Percentiles rank a stretch among this genome's conserved stretches.
phyloP scores from a whole-genome alignment of 2,888 invertebrate species.

The Caenorhabditis afra region DNA sequence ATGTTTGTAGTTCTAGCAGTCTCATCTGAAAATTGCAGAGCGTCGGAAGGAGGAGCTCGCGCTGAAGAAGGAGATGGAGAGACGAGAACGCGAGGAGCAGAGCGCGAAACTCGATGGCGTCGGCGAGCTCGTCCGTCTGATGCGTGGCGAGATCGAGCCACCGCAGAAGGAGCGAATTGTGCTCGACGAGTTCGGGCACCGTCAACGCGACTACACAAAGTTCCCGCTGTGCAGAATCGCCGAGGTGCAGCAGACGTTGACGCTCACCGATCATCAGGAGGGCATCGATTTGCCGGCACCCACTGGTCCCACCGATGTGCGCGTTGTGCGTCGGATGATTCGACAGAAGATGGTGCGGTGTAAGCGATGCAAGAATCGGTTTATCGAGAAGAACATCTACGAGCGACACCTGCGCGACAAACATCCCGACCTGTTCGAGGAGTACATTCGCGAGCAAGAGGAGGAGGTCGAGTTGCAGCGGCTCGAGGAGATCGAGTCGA shows the following conservation, averaged over 20 bases:
- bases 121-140: constrained; percentile 9
- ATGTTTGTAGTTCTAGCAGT: no score
- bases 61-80: no score
- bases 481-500: constrained; percentile 75
- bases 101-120: constrained; percentile 24
- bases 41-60: no score
- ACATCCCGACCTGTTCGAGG: constrained; percentile 76
- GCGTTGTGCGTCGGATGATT: constrained; percentile 34
- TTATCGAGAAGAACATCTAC: constrained; percentile 77
- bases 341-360: constrained; percentile 79
- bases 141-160: constrained; percentile 12
- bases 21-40: no score
- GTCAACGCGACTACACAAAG: neutral
- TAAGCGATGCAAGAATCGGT: constrained; percentile 78
- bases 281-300: constrained; percentile 40
- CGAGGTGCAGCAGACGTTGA: constrained; percentile 35
- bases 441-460: constrained; percentile 75
- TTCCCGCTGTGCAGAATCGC: constrained; percentile 27
- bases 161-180: constrained; percentile 21
- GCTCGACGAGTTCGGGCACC: constrained; percentile 21
- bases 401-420: constrained; percentile 78
- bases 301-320: constrained; percentile 45
- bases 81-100: neutral
- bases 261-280: constrained; percentile 19
- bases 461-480: constrained; percentile 55